Conservation (phyloP, 2,113 vertebrate genomes). For the Lepus americanus region DNA sequence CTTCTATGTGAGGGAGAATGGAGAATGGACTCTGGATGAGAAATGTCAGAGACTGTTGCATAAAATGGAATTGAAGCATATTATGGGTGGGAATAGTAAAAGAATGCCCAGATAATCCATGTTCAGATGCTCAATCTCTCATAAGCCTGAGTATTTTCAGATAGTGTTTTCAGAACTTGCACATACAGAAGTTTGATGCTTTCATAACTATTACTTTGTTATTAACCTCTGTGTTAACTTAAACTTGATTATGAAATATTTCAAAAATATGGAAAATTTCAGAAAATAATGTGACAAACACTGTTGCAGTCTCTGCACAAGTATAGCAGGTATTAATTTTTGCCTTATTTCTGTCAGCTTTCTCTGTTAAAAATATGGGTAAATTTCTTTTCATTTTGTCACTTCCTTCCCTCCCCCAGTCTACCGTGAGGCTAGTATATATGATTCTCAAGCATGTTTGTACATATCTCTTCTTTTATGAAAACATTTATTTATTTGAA, state of each 20-base stretch:
- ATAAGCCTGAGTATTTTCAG: slow-evolving; percentile 16
- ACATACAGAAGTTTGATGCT: neutral
- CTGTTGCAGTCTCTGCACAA: neutral
- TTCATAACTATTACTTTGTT: neutral
- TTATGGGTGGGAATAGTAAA: neutral
- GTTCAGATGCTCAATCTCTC: neutral
- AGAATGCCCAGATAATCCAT: neutral
- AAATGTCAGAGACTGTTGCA: neutral
- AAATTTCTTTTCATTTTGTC: neutral
- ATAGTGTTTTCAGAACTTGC: neutral
- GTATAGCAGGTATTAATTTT: slow-evolving; percentile 7
- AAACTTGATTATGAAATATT: neutral
- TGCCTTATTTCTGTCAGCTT: neutral
- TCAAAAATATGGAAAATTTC: slow-evolving; percentile 25
- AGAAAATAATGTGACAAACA: neutral
- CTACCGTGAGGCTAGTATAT: neutral
- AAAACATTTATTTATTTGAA: too few relatives aligned
- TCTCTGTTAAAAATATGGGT: neutral
- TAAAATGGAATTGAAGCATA: neutral
- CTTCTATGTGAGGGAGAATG: neutral
- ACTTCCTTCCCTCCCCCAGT: neutral
- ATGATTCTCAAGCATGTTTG: neutral
- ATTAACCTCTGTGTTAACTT: neutral
- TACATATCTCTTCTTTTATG: neutral
- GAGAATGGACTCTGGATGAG: neutral